Evolutionary conservation across 92 coral and sea anemone species (phyloP).

Genomic region (Zoanthus sansibaricus): DNA sequence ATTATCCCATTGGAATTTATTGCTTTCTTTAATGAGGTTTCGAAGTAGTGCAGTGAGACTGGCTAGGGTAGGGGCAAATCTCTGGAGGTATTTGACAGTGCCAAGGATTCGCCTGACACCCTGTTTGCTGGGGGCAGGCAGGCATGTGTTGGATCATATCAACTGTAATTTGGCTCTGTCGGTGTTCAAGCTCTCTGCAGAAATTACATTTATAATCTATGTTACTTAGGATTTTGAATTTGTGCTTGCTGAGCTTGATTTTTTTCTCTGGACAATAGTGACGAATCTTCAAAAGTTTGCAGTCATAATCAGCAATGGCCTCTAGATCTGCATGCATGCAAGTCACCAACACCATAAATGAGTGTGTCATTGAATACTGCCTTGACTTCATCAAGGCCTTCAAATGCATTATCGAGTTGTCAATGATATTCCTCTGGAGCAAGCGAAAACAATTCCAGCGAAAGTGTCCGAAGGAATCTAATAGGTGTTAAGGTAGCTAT

Average conservation of each 20-base stretch:
- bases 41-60: background rate
- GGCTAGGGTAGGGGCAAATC: background rate
- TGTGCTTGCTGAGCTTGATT: too few relatives aligned
- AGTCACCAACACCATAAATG: too few relatives aligned
- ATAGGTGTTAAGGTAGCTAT: too few relatives aligned
- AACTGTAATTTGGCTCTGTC: background rate
- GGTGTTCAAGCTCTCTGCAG: background rate
- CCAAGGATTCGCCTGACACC: background rate
- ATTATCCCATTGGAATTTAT: slow-evolving; percentile 13
- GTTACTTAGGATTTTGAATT: too few relatives aligned
- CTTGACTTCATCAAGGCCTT: too few relatives aligned
- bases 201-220: background rate
- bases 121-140: background rate
- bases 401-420: too few relatives aligned
- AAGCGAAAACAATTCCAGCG: too few relatives aligned
- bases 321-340: too few relatives aligned
- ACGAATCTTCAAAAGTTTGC: slow-evolving; percentile 22
- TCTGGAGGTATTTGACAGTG: slow-evolving; percentile 14
- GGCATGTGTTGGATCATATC: slow-evolving; percentile 15
- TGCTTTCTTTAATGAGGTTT: too few relatives aligned
- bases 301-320: background rate
- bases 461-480: too few relatives aligned
- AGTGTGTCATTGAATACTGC: too few relatives aligned
- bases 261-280: background rate
- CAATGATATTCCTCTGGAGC: too few relatives aligned